phyloP scores from a whole-genome alignment of 2,888 invertebrate genomes.

The Syrphus vitripennis region DNA sequence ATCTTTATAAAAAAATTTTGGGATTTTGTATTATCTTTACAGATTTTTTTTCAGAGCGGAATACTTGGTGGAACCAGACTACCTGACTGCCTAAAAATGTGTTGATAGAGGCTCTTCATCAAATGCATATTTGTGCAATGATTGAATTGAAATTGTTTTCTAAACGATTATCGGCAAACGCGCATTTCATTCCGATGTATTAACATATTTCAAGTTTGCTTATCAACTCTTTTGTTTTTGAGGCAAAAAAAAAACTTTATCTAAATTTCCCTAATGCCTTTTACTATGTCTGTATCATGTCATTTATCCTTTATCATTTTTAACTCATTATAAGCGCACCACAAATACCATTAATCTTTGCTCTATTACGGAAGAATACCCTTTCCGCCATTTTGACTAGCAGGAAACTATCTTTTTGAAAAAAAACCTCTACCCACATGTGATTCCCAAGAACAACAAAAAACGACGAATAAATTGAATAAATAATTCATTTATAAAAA shows the following conservation, averaged over 20 bases:
- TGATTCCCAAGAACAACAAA: constrained; percentile 20
- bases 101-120: too few species aligned
- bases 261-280: background rate
- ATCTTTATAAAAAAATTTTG: too few species aligned
- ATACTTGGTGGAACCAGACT: too few species aligned
- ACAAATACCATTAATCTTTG: constrained; percentile 54
- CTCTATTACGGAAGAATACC: constrained; percentile 32
- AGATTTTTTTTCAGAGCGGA: too few species aligned
- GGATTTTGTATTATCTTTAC: too few species aligned
- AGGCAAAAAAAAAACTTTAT: background rate
- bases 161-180: too few species aligned
- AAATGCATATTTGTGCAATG: too few species aligned
- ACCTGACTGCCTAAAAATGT: too few species aligned
- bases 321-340: background rate
- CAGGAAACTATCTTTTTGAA: background rate
- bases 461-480: constrained; percentile 43
- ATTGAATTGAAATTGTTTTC: too few species aligned
- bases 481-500: constrained; percentile 70
- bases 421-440: constrained; percentile 35
- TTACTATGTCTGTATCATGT: background rate
- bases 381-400: constrained; percentile 5
- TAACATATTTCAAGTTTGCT: background rate
- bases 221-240: background rate
- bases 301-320: constrained; percentile 4
- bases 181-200: too few species aligned